These are phyloP conservation scores for Cuculus canorus DNA, from an alignment of 2,797 vertebrate species.

Conservation along the genomic window DNA sequence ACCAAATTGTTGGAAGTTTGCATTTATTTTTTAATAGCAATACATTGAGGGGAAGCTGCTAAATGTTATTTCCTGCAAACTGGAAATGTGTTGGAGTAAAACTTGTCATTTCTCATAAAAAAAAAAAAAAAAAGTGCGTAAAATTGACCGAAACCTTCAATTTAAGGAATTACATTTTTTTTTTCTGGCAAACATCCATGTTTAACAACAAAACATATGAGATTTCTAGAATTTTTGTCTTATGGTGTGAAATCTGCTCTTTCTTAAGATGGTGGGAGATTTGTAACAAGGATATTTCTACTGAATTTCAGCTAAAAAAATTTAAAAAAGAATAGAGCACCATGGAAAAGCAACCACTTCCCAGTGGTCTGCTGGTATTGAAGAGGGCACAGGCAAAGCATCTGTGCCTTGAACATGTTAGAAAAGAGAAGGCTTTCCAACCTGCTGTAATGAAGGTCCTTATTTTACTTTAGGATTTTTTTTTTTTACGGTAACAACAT, in stretches of 20 bases:
- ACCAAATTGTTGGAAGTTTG: not conserved
- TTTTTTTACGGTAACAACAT: not conserved
- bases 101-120: not conserved
- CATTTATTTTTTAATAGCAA: constrained; percentile 1
- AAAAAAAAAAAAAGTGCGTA: not conserved
- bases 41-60: not conserved
- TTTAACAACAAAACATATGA: not conserved
- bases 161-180: not conserved
- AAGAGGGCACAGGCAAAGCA: not conserved
- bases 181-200: not conserved
- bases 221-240: not conserved
- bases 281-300: not conserved
- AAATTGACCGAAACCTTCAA: not conserved
- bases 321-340: not conserved
- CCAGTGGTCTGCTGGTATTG: not conserved
- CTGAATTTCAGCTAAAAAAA: not conserved
- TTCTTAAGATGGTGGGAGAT: not conserved
- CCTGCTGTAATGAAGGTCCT: not conserved
- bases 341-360: not conserved
- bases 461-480: not conserved
- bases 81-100: constrained; percentile 7
- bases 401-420: not conserved
- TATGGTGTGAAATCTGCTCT: not conserved
- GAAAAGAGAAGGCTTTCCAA: not conserved
- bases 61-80: not conserved